Base-by-base conservation (phyloP, 2,113 vertebrate species). In the Hippopotamus amphibius region DNA sequence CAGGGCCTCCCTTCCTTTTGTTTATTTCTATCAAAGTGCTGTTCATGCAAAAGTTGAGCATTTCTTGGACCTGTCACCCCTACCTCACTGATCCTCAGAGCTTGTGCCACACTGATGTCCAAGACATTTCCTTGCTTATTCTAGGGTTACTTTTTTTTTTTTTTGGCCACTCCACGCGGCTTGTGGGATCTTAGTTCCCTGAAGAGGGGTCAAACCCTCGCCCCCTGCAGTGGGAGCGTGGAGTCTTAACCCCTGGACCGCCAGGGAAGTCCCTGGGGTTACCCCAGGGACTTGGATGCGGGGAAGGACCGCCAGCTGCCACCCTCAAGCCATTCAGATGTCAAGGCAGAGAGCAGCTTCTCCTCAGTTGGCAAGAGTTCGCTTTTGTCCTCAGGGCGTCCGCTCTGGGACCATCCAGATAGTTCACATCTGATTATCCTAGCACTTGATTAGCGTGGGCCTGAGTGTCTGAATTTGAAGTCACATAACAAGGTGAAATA, bases 331-430 rank as follows among this genome's bases (percentile, higher is more conserved):
- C 3, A 5, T 33, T 33, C 26, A 53, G 9, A 14, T 9, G 33
- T 71, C 55, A 22, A 13, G 65, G 41, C 5, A 33, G 28, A 0
- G 5, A 33, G 33, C 0, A 1, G 13, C 50, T 59, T 37, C n/a
- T 22, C 15, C 30, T 53, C 50, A 48, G 57, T 65, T 22, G 41
- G 17, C 59, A 68, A 8, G 7, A 77, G n/a, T 30, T 77, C 14
- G 43, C 65, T 33, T 22, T 15, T 53, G 55, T 61, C 28, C 43
- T 80, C 33, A 17, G 30, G 26, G 50, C 61, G 33, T 77, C 26
- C 2, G 11, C 24, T 19, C 53, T 30, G 68, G 69, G 61, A 88
- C 57, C 46, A 66, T 53, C 68, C n/a, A 61, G 16, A 30, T 37
- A 43, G 22, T 69, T n/a, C 22, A 43, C 11, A 1, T 14, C 13